Conservation (phyloP, 1,140 invertebrate species). For the Papilio glaucus region DNA sequence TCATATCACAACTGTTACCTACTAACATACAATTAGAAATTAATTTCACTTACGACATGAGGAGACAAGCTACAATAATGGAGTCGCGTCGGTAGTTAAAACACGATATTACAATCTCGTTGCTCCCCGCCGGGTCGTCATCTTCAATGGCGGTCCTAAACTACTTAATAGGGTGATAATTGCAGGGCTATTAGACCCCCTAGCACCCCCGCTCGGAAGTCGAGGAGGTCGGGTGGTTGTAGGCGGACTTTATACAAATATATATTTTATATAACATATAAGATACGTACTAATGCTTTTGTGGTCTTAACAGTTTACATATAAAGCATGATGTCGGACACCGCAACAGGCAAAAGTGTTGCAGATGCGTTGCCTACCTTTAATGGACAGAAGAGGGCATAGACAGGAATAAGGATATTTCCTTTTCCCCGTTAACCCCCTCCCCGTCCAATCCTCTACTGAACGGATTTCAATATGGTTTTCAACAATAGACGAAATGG, state of each 20-base stretch:
- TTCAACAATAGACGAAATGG: too few relatives aligned
- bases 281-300: too few relatives aligned
- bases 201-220: conserved; percentile 24
- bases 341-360: too few relatives aligned
- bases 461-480: too few relatives aligned
- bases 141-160: conserved; percentile 54
- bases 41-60: neutral
- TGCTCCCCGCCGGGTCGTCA: conserved; percentile 54
- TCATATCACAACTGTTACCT: neutral
- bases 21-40: neutral
- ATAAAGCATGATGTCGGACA: too few relatives aligned
- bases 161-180: conserved; percentile 76
- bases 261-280: neutral
- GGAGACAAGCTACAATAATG: neutral
- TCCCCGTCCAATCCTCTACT: too few relatives aligned
- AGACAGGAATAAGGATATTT: too few relatives aligned
- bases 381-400: too few relatives aligned
- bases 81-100: conserved; percentile 2
- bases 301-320: too few relatives aligned
- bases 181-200: conserved; percentile 58
- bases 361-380: too few relatives aligned
- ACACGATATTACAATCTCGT: conserved; percentile 23
- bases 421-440: too few relatives aligned
- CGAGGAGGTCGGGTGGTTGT: conserved; percentile 8
- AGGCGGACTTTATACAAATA: neutral